Percentiles rank a stretch among this genome's conserved stretches.
phyloP scores from a whole-genome alignment of 2,888 invertebrate genomes.

The Nebria salina region DNA sequence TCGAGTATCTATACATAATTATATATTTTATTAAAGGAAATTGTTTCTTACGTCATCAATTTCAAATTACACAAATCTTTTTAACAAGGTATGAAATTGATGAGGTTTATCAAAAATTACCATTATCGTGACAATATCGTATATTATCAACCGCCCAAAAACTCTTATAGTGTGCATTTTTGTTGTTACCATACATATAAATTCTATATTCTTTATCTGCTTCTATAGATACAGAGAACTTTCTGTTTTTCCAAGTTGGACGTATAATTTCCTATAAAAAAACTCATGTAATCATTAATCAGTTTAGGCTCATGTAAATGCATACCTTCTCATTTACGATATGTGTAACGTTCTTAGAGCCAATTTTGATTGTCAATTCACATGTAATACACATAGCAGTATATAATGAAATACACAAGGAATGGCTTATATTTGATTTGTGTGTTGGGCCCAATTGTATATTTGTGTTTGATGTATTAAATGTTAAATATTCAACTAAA shows the following conservation, averaged over 20 bases:
- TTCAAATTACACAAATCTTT: too few species aligned
- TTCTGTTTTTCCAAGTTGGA: conserved; percentile 13
- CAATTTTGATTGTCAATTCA: not conserved
- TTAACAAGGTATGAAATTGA: too few species aligned
- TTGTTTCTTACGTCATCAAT: too few species aligned
- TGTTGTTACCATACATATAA: conserved; percentile 11
- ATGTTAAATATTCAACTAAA: not conserved
- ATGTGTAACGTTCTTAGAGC: not conserved
- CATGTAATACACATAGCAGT: conserved; percentile 8
- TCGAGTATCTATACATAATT: not conserved
- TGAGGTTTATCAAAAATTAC: conserved; percentile 20
- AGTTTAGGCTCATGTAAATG: not conserved
- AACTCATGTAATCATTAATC: not conserved
- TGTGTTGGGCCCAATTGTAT: not conserved
- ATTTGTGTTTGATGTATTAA: not conserved
- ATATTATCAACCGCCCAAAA: conserved; percentile 53
- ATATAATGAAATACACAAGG: conserved; percentile 6
- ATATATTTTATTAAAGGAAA: not conserved
- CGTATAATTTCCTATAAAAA: not conserved
- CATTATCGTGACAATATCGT: conserved; percentile 49
- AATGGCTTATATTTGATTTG: not conserved
- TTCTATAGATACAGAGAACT: not conserved
- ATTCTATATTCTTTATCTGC: conserved; percentile 15
- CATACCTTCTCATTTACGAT: not conserved
- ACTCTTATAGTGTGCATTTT: not conserved